Evolutionary conservation across 2,113 vertebrate genomes (phyloP), one percentile per base, ranked within the genome.

Genomic region (Lagopus leucura): DNA sequence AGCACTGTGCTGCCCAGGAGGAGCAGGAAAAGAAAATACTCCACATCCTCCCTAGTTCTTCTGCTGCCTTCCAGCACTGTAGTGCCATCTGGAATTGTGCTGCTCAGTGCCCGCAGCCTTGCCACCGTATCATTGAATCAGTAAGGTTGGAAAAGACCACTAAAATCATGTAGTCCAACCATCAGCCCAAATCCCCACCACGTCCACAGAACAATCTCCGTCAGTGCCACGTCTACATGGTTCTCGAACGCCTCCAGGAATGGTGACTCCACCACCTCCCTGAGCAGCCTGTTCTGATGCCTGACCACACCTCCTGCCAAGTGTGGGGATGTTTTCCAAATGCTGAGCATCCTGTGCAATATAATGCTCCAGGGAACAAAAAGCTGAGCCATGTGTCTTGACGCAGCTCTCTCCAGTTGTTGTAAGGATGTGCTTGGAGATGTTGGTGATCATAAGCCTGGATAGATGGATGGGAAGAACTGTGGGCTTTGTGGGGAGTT

Each of bases 1-100:
- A 88, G 47, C 65, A 81, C 40, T 54, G 24, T 28, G 27, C 40
- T 95, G 79, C 69, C 86, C 88, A 72, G 63, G 52, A 92, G 69
- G 72, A 83, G 36, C 1, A 80, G 36, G 32, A 70, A 71, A 76
- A 93, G 48, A 85, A 89, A 82, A 79, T 82, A 69, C 32, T 80
- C 52, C 5, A 0, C 28, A 40, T 57, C 73, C 67, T 82, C 74
- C 79, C 58, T 64, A n/a, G 42, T 45, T 93, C 64, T 90, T 77
- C 66, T 92, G 28, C 40, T 75, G 17, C 48, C 75, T 89, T 72
- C 50, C 2, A 13, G 67, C 55, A 70, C 43, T 50, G n/a, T 0
- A 60, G 20, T 74, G 21, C 18, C 27, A 69, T 36, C 42, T 48
- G 30, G 47, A 24, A 32, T n/a, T 38, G 14, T n/a, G 76, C 30